Percentiles rank a stretch among this genome's conserved stretches.
Evolutionary conservation across 2,888 invertebrate genomes (phyloP).

Genomic region (Buathra laborator): DNA sequence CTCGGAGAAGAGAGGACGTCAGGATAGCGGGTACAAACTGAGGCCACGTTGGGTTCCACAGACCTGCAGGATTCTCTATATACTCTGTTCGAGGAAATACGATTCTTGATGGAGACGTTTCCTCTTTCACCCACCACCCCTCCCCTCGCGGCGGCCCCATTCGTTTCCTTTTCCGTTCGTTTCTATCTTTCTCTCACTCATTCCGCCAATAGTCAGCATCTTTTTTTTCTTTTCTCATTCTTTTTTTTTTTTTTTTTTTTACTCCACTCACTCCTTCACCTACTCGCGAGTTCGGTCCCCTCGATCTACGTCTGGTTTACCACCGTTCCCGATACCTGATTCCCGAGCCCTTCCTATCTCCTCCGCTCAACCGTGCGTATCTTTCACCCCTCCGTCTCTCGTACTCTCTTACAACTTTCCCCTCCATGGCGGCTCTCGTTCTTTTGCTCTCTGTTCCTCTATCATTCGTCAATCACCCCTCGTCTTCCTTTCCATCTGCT

Average conservation of each 20-base stretch:
- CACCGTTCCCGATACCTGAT: conserved; percentile 43
- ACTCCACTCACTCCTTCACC: conserved; percentile 24
- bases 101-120: conserved; percentile 77
- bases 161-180: conserved; percentile 64
- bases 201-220: background rate
- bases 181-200: background rate
- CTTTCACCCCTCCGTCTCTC: conserved; percentile 23
- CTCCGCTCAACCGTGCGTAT: background rate
- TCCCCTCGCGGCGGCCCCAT: conserved; percentile 44
- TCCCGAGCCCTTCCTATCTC: conserved; percentile 33
- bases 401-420: conserved; percentile 24
- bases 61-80: conserved; percentile 64
- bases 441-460: background rate
- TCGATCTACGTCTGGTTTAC: conserved; percentile 46
- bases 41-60: conserved; percentile 62
- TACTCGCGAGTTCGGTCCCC: conserved; percentile 16
- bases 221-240: background rate
- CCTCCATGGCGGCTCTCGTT: background rate
- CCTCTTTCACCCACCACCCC: conserved; percentile 66
- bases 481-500: conserved; percentile 23
- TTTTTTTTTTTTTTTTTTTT: background rate
- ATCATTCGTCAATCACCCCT: conserved; percentile 12
- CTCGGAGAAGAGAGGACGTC: conserved; percentile 58
- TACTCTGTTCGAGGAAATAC: conserved; percentile 75
- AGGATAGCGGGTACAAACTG: conserved; percentile 66